A percentile compares a stretch with the other conserved stretches of the same genome.
Conservation (phyloP, 1,140 invertebrate species). For the Listronotus oregonensis region DNA sequence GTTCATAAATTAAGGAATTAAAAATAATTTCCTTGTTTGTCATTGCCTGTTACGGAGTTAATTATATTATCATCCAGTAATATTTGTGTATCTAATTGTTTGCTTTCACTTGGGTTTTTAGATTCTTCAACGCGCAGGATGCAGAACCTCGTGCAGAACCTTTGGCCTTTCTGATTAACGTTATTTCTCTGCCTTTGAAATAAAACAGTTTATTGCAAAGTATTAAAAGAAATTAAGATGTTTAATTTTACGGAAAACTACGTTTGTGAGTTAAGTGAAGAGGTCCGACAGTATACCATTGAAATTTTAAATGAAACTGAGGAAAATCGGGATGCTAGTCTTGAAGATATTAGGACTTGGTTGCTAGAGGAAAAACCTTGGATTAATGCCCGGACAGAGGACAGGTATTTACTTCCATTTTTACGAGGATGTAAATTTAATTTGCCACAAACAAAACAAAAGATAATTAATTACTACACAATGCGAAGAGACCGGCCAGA, state of each 20-base stretch:
- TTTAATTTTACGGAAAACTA: not conserved
- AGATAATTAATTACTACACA: conserved; percentile 63
- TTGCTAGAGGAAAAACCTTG: conserved; percentile 34
- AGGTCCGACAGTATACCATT: conserved; percentile 13
- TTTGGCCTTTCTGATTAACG: too few relatives aligned
- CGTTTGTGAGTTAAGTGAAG: conserved; percentile 8
- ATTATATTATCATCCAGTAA: too few relatives aligned
- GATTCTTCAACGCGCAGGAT: too few relatives aligned
- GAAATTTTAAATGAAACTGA: conserved; percentile 42
- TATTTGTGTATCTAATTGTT: too few relatives aligned
- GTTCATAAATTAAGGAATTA: too few relatives aligned
- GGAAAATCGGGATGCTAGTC: conserved; percentile 19
- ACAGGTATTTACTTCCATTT: conserved; percentile 64
- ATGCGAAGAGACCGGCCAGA: conserved; percentile 61
- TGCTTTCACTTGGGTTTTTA: too few relatives aligned
- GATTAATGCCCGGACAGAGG: conserved; percentile 52
- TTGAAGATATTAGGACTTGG: conserved; percentile 44
- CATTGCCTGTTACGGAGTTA: too few relatives aligned
- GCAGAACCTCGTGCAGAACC: too few relatives aligned
- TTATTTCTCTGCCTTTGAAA: too few relatives aligned
- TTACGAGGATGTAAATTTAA: conserved; percentile 67
- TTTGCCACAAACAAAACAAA: conserved; percentile 61
- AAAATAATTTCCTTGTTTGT: too few relatives aligned
- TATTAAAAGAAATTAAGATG: not conserved
- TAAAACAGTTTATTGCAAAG: not conserved